Evolutionary conservation across 2,888 invertebrate genomes (phyloP).

Genomic region (Automeris io): DNA sequence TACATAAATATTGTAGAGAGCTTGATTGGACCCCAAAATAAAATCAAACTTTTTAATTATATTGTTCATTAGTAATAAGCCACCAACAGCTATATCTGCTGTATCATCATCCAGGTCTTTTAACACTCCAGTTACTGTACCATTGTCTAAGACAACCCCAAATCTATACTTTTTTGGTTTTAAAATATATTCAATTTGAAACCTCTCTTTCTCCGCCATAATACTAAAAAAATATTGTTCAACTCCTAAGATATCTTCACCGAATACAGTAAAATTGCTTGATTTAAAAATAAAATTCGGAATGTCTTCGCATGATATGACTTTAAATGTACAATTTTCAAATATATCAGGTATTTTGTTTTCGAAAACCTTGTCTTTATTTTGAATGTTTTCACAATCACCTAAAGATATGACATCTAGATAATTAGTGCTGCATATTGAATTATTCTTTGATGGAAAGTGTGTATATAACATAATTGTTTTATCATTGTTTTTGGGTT

Average conservation of each 20-base stretch:
- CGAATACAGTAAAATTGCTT: constrained; percentile 24
- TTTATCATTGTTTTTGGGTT: constrained; percentile 13
- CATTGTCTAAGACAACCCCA: constrained; percentile 38
- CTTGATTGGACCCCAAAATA: constrained; percentile 41
- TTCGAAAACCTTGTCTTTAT: constrained; percentile 17
- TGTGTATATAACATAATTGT: constrained; percentile 28
- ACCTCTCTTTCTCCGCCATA: constrained; percentile 29
- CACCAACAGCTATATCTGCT: constrained; percentile 39
- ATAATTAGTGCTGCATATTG: constrained; percentile 31
- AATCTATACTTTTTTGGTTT: constrained; percentile 16
- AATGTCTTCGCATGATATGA: constrained; percentile 30
- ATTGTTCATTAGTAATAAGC: constrained; percentile 37
- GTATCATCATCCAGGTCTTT: constrained; percentile 27
- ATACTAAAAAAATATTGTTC: constrained; percentile 43
- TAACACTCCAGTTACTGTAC: constrained; percentile 38
- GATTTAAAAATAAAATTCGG: constrained; percentile 31
- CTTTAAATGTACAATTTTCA: constrained; percentile 34
- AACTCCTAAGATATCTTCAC: constrained; percentile 27
- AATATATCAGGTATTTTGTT: constrained; percentile 17
- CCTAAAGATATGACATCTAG: constrained; percentile 24
- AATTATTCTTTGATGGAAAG: constrained; percentile 31
- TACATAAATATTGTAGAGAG: constrained; percentile 29
- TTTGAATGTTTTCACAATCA: constrained; percentile 22
- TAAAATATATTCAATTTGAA: constrained; percentile 27
- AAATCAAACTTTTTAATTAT: constrained; percentile 41